Evolutionary conservation across 1,140 invertebrate species (phyloP).

Genomic region (Dendrolimus kikuchii): DNA sequence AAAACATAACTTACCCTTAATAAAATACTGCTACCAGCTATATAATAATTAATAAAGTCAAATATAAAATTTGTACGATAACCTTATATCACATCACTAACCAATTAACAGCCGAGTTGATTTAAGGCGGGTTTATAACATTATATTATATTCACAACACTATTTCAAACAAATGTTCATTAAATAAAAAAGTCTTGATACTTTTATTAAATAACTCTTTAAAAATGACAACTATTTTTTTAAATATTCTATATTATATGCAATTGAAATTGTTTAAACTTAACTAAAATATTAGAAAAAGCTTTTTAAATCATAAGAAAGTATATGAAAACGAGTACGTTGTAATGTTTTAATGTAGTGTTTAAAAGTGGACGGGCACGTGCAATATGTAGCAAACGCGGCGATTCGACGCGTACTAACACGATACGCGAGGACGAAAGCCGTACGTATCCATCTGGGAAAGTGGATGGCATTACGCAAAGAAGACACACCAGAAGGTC

Average conservation of each 20-base stretch:
- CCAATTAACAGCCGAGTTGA: slow-evolving; percentile 6
- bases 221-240: slow-evolving; percentile 6
- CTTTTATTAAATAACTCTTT: slow-evolving; percentile 2
- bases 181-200: too few relatives aligned
- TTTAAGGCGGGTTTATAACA: slow-evolving; percentile 9
- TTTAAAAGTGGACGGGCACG: neutral
- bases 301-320: too few relatives aligned
- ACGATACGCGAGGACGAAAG: slow-evolving; percentile 1
- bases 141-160: slow-evolving; percentile 5
- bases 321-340: too few relatives aligned
- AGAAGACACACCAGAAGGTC: slow-evolving; percentile 26
- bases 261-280: too few relatives aligned
- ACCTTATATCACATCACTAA: slow-evolving; percentile 12
- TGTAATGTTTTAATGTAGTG: too few relatives aligned
- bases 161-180: too few relatives aligned
- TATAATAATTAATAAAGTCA: neutral
- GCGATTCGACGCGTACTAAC: neutral
- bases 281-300: too few relatives aligned
- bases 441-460: slow-evolving; percentile 17
- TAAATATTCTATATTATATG: too few relatives aligned
- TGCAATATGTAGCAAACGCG: neutral
- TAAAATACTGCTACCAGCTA: neutral
- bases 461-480: slow-evolving; percentile 22
- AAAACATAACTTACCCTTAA: slow-evolving; percentile 7
- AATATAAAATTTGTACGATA: slow-evolving; percentile 12